Conservation (phyloP, 1,140 invertebrate genomes). For the Odontomachus brunneus region DNA sequence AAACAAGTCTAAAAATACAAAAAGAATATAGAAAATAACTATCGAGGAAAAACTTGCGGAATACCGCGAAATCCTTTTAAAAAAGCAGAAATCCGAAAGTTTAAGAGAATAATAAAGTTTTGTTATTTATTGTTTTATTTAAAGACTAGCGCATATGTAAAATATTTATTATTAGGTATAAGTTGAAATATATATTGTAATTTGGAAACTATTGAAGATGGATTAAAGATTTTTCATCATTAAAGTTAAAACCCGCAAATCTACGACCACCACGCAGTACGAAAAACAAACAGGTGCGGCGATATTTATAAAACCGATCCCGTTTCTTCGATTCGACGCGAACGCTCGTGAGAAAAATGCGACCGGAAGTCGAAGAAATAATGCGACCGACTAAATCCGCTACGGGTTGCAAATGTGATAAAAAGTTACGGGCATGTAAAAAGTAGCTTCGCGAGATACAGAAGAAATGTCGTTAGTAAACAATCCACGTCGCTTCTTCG, state of each 20-base stretch:
- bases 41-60: too few relatives aligned
- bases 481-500: constrained; percentile 14
- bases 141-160: neutral
- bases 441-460: constrained; percentile 70
- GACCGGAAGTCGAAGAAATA: neutral
- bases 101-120: too few relatives aligned
- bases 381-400: constrained; percentile 8
- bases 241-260: neutral
- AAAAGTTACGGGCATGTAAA: constrained; percentile 76
- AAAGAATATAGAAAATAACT: neutral
- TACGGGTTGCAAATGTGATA: constrained; percentile 18
- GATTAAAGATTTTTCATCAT: neutral
- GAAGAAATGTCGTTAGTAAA: constrained; percentile 74
- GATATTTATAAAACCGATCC: neutral
- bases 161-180: neutral
- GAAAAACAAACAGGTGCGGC: neutral
- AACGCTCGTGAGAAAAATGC: neutral
- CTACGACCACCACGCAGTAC: neutral
- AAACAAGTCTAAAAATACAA: neutral
- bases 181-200: neutral
- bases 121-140: too few relatives aligned
- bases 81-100: too few relatives aligned
- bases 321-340: neutral
- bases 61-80: too few relatives aligned
- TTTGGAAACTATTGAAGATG: neutral